A percentile compares a stretch with the other conserved stretches of the same genome.
phyloP scores from a whole-genome alignment of 1,140 invertebrate genomes.

The Tetranychus cinnabarinus region DNA sequence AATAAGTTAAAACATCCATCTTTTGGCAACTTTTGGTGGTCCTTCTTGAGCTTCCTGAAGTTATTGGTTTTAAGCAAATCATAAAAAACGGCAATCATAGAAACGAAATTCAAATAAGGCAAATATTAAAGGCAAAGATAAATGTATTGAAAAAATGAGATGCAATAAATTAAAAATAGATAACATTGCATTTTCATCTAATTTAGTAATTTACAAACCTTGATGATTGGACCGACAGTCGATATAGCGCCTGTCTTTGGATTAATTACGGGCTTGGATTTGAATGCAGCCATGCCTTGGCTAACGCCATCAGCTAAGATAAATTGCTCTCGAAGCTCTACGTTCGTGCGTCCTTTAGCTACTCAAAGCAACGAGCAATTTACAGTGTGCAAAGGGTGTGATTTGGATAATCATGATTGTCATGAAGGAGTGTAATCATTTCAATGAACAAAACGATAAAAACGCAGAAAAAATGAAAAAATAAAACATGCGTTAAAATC shows the following conservation, averaged over 20 bases:
- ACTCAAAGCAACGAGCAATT: conserved; percentile 17
- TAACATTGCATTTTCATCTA: too few relatives aligned
- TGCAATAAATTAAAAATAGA: not conserved
- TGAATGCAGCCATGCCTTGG: conserved; percentile 89
- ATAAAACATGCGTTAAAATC: not conserved
- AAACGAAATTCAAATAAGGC: too few relatives aligned
- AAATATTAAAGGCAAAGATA: not conserved
- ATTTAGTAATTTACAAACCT: conserved; percentile 32
- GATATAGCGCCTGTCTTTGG: conserved; percentile 18
- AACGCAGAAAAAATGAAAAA: not conserved
- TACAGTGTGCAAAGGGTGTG: conserved; percentile 8
- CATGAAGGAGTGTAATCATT: not conserved
- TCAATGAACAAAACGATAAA: not conserved
- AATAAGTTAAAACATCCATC: too few relatives aligned
- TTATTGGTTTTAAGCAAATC: too few relatives aligned
- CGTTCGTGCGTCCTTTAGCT: conserved; percentile 98
- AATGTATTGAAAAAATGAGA: not conserved
- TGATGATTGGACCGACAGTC: conserved; percentile 62
- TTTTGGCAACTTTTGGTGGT: too few relatives aligned
- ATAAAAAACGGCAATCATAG: too few relatives aligned
- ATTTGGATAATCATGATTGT: too few relatives aligned
- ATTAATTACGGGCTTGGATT: not conserved
- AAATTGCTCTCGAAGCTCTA: conserved; percentile 94
- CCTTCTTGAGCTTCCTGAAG: too few relatives aligned
- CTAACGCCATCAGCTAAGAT: conserved; percentile 90